Conservation (phyloP, 2,113 vertebrate species). For the Laticauda colubrina region DNA sequence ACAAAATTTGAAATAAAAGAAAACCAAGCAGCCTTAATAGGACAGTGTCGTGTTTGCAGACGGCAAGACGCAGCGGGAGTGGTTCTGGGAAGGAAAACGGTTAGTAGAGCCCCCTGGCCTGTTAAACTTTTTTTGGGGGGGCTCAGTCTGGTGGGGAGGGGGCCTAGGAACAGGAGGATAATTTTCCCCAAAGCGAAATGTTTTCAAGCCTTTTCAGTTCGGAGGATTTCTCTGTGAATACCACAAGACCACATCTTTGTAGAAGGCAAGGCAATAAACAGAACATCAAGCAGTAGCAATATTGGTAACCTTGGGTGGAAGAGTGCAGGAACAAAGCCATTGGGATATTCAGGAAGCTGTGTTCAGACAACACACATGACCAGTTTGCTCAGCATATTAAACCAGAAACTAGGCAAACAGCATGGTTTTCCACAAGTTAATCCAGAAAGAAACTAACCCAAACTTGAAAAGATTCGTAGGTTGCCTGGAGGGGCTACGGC, state of each 20-base stretch:
- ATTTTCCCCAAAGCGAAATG: not conserved
- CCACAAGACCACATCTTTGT: not conserved
- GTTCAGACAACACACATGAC: not conserved
- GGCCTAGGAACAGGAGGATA: not conserved
- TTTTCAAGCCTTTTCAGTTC: not conserved
- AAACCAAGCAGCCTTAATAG: constrained; percentile 20
- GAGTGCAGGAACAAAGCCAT: too few relatives aligned
- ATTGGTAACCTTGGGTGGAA: not conserved
- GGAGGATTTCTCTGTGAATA: not conserved
- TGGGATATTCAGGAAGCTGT: not conserved
- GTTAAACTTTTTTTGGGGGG: not conserved
- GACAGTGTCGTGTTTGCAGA: not conserved
- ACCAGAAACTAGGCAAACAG: not conserved
- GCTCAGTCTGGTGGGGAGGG: too few relatives aligned
- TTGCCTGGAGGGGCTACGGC: not conserved
- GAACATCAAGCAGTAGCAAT: not conserved
- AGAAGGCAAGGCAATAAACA: not conserved
- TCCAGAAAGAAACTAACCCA: not conserved
- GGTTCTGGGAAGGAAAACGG: constrained; percentile 22
- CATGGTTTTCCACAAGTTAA: not conserved
- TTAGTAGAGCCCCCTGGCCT: not conserved
- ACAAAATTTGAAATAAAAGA: not conserved
- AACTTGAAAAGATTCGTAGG: not conserved
- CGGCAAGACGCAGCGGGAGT: not conserved
- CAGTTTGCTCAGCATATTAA: not conserved